Conservation (phyloP, 2,113 vertebrate genomes). For the Lethenteron reissneri region DNA sequence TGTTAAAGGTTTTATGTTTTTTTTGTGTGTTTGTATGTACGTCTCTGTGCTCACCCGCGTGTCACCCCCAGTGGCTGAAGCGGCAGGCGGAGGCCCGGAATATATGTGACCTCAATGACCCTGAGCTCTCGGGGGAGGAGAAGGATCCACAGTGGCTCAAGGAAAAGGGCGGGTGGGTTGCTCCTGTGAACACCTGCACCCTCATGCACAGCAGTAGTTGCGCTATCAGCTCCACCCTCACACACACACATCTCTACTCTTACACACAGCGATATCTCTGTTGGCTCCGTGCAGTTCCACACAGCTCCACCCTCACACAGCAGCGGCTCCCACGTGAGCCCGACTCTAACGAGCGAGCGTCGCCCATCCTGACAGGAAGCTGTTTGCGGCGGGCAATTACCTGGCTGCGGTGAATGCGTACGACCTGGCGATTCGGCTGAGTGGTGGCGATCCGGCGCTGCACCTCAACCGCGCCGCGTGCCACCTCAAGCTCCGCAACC, state of each 20-base stretch:
- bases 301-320: background rate
- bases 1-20: background rate
- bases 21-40: background rate
- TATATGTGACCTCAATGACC: conserved; percentile 22
- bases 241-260: background rate
- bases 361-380: conserved; percentile 32
- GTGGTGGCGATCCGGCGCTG: conserved; percentile 34
- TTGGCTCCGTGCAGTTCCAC: too few species aligned
- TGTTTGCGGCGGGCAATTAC: conserved; percentile 48
- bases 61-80: conserved; percentile 38
- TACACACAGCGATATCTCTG: too few species aligned
- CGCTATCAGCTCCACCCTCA: background rate
- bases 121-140: conserved; percentile 53
- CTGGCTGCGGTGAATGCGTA: conserved; percentile 61
- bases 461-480: conserved; percentile 75
- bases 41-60: too few species aligned
- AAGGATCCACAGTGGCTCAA: conserved; percentile 74
- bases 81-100: conserved; percentile 57
- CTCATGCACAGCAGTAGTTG: background rate
- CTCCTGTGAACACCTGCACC: background rate
- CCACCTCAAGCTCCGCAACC: conserved; percentile 62
- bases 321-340: background rate
- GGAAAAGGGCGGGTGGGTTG: conserved; percentile 74
- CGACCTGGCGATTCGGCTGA: conserved; percentile 48
- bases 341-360: background rate